Evolutionary conservation across 1,140 invertebrate genomes (phyloP).

Genomic region (Calephelis nemesis): DNA sequence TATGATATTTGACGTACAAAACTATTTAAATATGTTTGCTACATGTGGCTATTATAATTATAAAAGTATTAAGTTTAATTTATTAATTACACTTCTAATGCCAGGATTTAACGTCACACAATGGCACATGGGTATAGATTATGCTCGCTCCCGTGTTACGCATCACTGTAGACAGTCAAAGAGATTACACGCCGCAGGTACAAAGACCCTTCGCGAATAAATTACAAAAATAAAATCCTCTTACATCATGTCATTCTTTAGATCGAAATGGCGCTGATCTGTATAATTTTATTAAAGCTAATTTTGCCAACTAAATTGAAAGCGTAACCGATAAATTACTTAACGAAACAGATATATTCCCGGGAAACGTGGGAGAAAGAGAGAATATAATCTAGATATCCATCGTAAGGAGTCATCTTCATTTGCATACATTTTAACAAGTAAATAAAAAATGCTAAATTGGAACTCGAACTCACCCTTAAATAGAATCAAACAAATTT

Average conservation of each 20-base stretch:
- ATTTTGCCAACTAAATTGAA: slow-evolving; percentile 59
- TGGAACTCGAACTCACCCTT: slow-evolving; percentile 32
- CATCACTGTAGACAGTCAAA: slow-evolving; percentile 36
- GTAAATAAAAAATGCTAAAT: slow-evolving; percentile 62
- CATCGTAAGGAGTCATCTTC: slow-evolving; percentile 46
- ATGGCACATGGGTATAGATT: slow-evolving; percentile 27
- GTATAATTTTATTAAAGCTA: slow-evolving; percentile 70
- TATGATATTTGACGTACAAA: too few relatives aligned
- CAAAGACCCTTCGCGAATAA: slow-evolving; percentile 42
- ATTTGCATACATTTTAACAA: slow-evolving; percentile 58
- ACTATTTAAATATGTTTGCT: too few relatives aligned
- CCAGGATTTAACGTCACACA: background rate
- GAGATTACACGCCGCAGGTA: slow-evolving; percentile 55
- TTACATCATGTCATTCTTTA: slow-evolving; percentile 41
- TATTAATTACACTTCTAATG: too few relatives aligned
- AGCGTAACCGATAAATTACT: slow-evolving; percentile 50
- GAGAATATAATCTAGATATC: slow-evolving; percentile 50
- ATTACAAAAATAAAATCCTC: slow-evolving; percentile 54
- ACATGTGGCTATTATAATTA: too few relatives aligned
- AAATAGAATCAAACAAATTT: slow-evolving; percentile 33
- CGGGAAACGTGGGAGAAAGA: slow-evolving; percentile 31
- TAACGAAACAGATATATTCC: slow-evolving; percentile 33
- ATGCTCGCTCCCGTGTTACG: slow-evolving; percentile 4
- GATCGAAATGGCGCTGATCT: slow-evolving; percentile 41
- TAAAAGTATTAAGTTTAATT: too few relatives aligned